A percentile compares a stretch with the other conserved stretches of the same genome.
Evolutionary conservation across 2,797 vertebrate genomes (phyloP).

Genomic region (Sebastes reedi): DNA sequence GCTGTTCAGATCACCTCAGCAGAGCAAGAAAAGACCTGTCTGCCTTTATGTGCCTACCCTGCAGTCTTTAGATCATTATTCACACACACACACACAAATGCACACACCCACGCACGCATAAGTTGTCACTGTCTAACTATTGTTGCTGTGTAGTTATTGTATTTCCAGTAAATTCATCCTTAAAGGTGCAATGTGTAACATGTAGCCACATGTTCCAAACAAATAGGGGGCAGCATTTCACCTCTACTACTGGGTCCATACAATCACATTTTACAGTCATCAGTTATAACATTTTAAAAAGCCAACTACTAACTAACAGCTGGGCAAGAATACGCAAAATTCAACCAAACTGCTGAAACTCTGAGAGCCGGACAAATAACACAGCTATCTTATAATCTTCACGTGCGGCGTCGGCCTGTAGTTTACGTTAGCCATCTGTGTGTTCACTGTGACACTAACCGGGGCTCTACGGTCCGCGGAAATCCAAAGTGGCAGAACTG

Average conservation of each 20-base stretch:
- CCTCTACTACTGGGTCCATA: background rate
- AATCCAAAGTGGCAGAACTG: too few species aligned
- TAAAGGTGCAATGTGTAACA: background rate
- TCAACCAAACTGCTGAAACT: too few species aligned
- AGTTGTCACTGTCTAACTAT: background rate
- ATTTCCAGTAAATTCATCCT: background rate
- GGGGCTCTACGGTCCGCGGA: too few species aligned
- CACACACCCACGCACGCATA: background rate
- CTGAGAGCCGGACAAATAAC: too few species aligned
- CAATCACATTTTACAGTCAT: background rate
- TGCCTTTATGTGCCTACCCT: constrained; percentile 43
- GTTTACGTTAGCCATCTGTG: too few species aligned
- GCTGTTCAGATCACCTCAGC: constrained; percentile 64
- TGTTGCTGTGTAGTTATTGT: background rate
- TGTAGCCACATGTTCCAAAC: background rate
- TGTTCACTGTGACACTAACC: too few species aligned
- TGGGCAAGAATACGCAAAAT: background rate
- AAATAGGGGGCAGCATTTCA: background rate
- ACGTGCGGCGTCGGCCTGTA: too few species aligned
- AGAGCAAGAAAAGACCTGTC: constrained; percentile 84
- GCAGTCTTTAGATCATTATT: constrained; percentile 44
- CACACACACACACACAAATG: background rate
- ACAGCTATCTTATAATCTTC: too few species aligned
- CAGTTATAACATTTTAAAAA: background rate
- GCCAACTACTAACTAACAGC: background rate